phyloP scores from a whole-genome alignment of 2,113 vertebrate species.

The Elephas maximus region DNA sequence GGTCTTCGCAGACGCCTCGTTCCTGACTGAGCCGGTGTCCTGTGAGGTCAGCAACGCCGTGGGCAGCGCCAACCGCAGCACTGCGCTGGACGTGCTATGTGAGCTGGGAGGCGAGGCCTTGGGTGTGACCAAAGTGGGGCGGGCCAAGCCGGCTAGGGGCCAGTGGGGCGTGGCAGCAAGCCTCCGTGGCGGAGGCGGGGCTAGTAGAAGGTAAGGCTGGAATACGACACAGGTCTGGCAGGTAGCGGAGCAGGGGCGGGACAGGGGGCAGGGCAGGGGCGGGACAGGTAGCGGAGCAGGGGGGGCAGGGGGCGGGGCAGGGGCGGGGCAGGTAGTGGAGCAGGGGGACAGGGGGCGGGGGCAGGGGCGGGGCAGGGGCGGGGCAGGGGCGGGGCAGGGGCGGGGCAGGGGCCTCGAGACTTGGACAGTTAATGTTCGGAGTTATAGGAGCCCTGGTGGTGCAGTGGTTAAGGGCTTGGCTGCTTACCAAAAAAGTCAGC shows the following conservation, averaged over 20 bases:
- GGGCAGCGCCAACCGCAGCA: conserved; percentile 95
- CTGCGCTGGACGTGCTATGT: conserved; percentile 95
- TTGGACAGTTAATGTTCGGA: background rate
- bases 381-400: background rate
- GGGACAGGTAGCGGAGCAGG: accelerated
- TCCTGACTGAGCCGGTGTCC: conserved; percentile 95
- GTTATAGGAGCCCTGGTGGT: background rate
- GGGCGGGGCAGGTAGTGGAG: background rate
- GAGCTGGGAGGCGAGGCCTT: conserved; percentile 78
- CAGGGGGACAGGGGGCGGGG: too few species aligned
- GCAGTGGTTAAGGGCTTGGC: too few species aligned
- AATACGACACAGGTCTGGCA: background rate
- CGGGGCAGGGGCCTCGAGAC: background rate
- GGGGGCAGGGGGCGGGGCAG: background rate
- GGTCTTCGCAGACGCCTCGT: conserved; percentile 93
- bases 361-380: too few species aligned
- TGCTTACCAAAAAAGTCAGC: too few species aligned
- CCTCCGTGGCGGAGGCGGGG: too few species aligned
- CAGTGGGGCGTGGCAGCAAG: background rate
- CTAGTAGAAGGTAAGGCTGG: background rate
- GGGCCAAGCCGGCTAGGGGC: accelerated
- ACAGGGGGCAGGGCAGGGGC: background rate
- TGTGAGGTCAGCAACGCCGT: conserved; percentile 96
- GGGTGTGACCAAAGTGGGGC: background rate
- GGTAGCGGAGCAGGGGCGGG: background rate